Evolutionary conservation across 1,140 invertebrate species (phyloP).

Genomic region (Diabrotica virgifera): DNA sequence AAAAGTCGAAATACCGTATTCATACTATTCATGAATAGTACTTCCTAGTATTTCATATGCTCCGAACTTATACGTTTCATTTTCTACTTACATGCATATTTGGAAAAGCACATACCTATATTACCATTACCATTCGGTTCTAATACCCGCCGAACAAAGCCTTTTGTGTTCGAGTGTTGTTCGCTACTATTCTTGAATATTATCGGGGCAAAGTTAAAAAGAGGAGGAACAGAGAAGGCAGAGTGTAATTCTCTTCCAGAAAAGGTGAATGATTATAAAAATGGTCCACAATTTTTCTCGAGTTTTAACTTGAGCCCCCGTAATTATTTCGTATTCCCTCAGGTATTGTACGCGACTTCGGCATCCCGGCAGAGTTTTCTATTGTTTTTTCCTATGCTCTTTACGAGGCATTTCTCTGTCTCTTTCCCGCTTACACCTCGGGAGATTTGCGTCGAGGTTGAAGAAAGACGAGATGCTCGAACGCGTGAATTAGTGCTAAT

Average conservation of each 20-base stretch:
- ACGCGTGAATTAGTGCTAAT: no score
- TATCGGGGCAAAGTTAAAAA: slow-evolving; percentile 13
- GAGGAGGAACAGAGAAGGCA: slow-evolving; percentile 11
- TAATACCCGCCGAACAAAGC: not conserved
- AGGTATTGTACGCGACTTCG: slow-evolving; percentile 32
- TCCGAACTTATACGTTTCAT: no score
- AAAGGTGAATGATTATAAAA: slow-evolving; percentile 47
- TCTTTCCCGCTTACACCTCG: slow-evolving; percentile 20
- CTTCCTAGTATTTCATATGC: no score
- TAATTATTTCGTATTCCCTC: slow-evolving; percentile 44
- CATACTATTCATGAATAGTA: no score
- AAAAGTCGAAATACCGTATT: no score
- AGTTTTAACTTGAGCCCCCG: slow-evolving; percentile 43
- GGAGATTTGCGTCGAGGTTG: no score
- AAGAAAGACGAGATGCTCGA: no score
- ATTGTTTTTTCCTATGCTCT: no score
- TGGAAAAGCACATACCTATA: no score
- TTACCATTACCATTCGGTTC: no score
- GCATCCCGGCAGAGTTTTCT: slow-evolving; percentile 10
- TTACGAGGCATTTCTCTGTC: slow-evolving; percentile 5
- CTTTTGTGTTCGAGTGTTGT: not conserved
- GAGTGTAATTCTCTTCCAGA: slow-evolving; percentile 35
- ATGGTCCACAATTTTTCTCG: slow-evolving; percentile 45
- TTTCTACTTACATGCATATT: no score
- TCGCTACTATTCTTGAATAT: not conserved